Base-by-base conservation (phyloP, 2,113 vertebrate genomes). In the Pangasianodon hypophthalmus region DNA sequence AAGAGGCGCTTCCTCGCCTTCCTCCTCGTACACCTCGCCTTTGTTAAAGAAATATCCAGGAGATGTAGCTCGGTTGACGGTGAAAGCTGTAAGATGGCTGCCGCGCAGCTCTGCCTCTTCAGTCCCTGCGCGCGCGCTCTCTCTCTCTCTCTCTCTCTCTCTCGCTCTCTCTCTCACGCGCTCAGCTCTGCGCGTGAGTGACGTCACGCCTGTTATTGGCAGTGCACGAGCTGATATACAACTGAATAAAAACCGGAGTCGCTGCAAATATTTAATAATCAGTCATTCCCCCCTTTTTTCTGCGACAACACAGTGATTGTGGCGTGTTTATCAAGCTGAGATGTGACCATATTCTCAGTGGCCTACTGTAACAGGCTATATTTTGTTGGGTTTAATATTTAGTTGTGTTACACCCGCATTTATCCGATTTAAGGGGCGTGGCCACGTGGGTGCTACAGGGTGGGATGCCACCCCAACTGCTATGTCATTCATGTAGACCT, bases 11-110 rank as follows among this genome's bases (percentile, higher is more conserved):
- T 62, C n/a, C 60, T 92, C 92, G 26, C 92, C 93, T 94, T 88
- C 90, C 89, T 90, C 84, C 89, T 62, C 90, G 82, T 88, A 79
- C 58, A 90, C 82, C 41, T 84, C 82, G 58, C 37, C 37, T 44
- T 62, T 16, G 37, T 44, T 44, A 14, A 92, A 93, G 90, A 94
- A 93, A 94, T 94, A 95, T 94, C 94, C 95, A 93, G 93, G 87
- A 92, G 94, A 95, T 95, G 94, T 89, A 91, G 93, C 89, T 81
- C 44, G 88, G 85, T 92, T 93, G 93, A 93, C 91, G 89, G 91
- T 92, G 93, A 94, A 91, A 93, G 93, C 91, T 95, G 95, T 96
- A 97, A 97, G 94, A 97, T 97, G 96, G 96, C 96, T 95, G 96
- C 95, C 92, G 81, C 84, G 50, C 64, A 85, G 77, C 90, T 73